Evolutionary conservation across 2,797 vertebrate species (phyloP).

Genomic region (Alectoris magna): DNA sequence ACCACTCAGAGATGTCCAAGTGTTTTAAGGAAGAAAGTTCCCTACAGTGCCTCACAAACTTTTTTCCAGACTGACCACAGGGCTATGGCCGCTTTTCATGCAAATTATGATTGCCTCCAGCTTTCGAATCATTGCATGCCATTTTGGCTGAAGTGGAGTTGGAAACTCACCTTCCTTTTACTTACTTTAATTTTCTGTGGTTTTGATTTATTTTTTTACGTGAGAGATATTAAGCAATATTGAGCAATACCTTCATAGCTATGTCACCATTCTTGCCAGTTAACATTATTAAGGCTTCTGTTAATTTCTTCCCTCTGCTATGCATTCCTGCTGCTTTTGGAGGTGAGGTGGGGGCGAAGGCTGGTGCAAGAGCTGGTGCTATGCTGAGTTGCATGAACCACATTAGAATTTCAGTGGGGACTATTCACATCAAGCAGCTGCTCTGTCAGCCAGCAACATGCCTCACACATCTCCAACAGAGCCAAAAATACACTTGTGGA

Average conservation of each 20-base stretch:
- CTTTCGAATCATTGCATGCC: not conserved
- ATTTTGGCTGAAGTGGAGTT: not conserved
- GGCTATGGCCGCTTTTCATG: not conserved
- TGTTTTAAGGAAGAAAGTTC: not conserved
- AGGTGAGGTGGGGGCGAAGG: not conserved
- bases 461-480: not conserved
- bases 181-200: not conserved
- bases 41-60: not conserved
- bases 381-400: accelerated
- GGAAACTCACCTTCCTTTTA: conserved; percentile 39
- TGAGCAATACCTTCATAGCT: conserved; percentile 48
- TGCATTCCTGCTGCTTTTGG: not conserved
- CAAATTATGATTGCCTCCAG: not conserved
- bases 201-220: conserved; percentile 9
- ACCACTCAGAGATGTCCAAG: not conserved
- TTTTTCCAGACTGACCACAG: not conserved
- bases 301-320: conserved; percentile 29
- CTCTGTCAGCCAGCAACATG: not conserved
- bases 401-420: not conserved
- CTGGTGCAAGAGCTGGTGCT: not conserved
- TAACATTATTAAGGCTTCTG: conserved; percentile 39
- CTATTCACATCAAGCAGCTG: not conserved
- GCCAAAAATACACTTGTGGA: conserved; percentile 41
- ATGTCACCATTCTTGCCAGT: conserved; percentile 45
- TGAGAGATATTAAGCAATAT: conserved; percentile 18